These are phyloP conservation scores for Prunella fulvescens DNA, from an alignment of 2,113 vertebrate genomes.

Conservation along the genomic window DNA sequence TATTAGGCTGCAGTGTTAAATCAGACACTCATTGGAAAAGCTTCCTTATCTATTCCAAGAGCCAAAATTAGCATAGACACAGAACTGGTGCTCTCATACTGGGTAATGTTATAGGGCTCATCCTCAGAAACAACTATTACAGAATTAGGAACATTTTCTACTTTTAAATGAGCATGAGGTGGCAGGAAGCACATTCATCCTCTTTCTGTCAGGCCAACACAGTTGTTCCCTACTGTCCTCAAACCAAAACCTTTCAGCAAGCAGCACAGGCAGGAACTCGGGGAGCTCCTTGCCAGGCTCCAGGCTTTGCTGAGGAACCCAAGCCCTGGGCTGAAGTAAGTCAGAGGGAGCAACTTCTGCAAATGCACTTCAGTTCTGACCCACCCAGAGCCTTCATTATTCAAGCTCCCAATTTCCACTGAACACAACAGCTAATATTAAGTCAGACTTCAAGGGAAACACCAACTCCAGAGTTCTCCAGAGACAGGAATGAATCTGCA, in stretches of 20 bases:
- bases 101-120: neutral
- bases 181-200: neutral
- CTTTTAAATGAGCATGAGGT: neutral
- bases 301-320: neutral
- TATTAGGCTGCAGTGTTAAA: neutral
- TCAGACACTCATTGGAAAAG: neutral
- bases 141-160: neutral
- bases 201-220: neutral
- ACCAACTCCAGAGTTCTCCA: neutral
- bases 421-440: neutral
- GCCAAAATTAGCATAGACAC: neutral
- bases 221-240: neutral
- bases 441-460: neutral
- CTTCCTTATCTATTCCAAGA: neutral
- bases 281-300: neutral
- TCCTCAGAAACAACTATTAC: neutral
- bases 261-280: neutral
- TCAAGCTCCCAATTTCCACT: neutral
- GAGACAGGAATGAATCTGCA: neutral
- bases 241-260: neutral
- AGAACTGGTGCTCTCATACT: neutral
- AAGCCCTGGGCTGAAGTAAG: neutral
- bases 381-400: neutral
- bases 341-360: neutral
- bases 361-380: neutral